Conservation (phyloP, 2,888 invertebrate genomes). For the Campoplex capitator region DNA sequence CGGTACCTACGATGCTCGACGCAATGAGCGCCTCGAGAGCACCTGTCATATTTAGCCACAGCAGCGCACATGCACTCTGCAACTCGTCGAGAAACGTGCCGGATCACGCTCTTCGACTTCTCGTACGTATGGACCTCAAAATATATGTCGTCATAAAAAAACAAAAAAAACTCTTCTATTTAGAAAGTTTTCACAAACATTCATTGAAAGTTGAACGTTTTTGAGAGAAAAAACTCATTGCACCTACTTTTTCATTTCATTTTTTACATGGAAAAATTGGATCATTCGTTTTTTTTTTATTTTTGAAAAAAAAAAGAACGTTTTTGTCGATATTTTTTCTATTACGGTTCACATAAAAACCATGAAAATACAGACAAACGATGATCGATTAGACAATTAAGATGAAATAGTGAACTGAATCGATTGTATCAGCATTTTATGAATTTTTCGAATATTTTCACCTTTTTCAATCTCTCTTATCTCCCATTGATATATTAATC, state of each 20-base stretch:
- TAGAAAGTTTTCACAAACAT: background rate
- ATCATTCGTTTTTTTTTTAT: background rate
- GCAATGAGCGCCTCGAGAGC: slow-evolving; percentile 85
- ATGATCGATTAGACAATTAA: no score
- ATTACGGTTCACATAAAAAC: background rate
- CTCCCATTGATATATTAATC: background rate
- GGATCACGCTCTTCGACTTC: slow-evolving; percentile 86
- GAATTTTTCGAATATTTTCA: no score
- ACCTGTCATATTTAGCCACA: slow-evolving; percentile 88
- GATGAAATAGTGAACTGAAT: no score
- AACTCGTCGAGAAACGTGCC: slow-evolving; percentile 87
- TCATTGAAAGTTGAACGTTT: background rate
- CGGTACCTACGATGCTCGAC: slow-evolving; percentile 86
- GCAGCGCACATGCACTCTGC: slow-evolving; percentile 87
- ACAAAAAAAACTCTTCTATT: background rate
- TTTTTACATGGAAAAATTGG: background rate
- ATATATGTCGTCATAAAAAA: background rate
- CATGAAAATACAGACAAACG: background rate
- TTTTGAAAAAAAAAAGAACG: no score
- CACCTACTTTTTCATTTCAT: background rate
- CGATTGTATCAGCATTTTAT: background rate
- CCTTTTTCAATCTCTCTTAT: background rate
- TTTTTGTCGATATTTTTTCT: background rate
- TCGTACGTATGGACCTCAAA: slow-evolving; percentile 84
- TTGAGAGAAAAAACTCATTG: background rate